Evolutionary conservation across 2,113 vertebrate genomes (phyloP).

Genomic region (Corythornis madagascariensis): DNA sequence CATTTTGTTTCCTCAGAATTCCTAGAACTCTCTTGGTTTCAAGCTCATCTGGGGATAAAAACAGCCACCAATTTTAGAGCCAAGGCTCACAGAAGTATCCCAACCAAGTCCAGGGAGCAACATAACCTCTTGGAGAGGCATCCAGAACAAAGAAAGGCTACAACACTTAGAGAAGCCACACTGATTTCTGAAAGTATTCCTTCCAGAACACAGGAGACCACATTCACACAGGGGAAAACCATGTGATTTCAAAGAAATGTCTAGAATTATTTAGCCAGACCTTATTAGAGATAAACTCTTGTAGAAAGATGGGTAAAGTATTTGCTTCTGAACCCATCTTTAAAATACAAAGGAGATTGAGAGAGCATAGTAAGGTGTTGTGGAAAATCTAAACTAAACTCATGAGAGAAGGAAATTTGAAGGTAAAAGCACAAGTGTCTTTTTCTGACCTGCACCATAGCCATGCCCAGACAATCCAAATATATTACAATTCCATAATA

Average conservation of each 20-base stretch:
- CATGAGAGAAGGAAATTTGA: neutral
- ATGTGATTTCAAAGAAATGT: neutral
- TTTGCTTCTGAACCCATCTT: neutral
- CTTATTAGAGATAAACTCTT: neutral
- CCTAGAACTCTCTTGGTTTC: neutral
- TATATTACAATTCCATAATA: neutral
- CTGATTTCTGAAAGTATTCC: neutral
- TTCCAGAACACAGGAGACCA: neutral
- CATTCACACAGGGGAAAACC: neutral
- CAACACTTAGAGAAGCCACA: rapidly evolving
- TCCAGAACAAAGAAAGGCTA: neutral
- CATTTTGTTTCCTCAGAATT: neutral
- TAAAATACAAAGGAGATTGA: neutral
- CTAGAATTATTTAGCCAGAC: neutral
- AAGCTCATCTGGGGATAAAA: neutral
- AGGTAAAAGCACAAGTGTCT: neutral
- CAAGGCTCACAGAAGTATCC: neutral
- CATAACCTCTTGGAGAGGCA: neutral
- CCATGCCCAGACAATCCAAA: neutral
- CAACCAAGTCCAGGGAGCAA: neutral
- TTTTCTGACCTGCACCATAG: neutral
- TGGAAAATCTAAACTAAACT: neutral
- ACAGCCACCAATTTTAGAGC: neutral
- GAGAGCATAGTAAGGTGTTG: neutral
- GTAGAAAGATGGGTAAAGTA: neutral